Base-by-base conservation (phyloP, 2,888 invertebrate genomes). In the Amphipyra tragopoginis region DNA sequence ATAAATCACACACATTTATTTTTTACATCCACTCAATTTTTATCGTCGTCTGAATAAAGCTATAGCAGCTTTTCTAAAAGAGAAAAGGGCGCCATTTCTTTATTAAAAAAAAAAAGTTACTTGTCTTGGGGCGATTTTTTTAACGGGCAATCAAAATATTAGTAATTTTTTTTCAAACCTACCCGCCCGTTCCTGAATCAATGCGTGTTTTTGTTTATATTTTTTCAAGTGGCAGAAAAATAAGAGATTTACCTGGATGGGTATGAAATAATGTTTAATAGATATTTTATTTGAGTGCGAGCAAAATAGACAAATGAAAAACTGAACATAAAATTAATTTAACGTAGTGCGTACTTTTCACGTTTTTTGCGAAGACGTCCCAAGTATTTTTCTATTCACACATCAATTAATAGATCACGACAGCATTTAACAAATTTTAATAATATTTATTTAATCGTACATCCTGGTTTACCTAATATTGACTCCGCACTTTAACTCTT, bases 401-500 rank as follows among this genome's bases (percentile, higher is more conserved):
- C 2, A 29, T 29, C 29, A 21, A 21, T 21, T 1, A 21, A 21
- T 21, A 21, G 21, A 21, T 21, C 21, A 21, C 21, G 36, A 11
- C 11, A 36, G n/a, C 29, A n/a, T 29, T 59, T 29, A 11, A 13
- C 9, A 29, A 64, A 49, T 8, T 7, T 6, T 15, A 29, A 42
- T 21, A 26, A 48, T 5, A 11, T 10, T 33, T 14, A 11, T 36
- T 14, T 11, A 39, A 29, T 10, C 21, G 21, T 8, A 45, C n/a
- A 36, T 40, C n/a, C 26, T 66, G 33, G 2, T 34, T 26, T 48
- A n/a, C n/a, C n/a, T n/a, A 57, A 66, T 56, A 72, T 40, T 66
- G 15, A 33, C 26, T 21, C 43, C 15, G n/a, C 51, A 68, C 51
- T 44, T n/a, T 57, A 50, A 33, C 51, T 42, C 36, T 15, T 15